Evolutionary conservation across 2,113 vertebrate species (phyloP).

Genomic region (Puffinus mauretanicus): DNA sequence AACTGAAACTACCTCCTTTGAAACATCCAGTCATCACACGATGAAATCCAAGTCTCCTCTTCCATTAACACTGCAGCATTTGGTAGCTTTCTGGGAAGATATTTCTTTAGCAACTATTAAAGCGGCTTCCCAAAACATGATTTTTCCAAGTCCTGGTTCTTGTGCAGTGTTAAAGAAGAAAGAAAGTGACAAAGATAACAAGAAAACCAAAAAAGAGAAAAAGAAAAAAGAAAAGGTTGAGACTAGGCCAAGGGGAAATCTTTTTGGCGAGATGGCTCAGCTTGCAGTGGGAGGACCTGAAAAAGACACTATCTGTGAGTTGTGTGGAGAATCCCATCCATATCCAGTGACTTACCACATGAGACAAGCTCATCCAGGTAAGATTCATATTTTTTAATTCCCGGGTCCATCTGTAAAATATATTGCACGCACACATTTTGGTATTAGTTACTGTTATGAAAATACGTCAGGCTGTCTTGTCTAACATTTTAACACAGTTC

Average conservation of each 20-base stretch:
- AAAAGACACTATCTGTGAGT: constrained; percentile 97
- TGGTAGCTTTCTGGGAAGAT: constrained; percentile 99
- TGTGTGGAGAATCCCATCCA: constrained; percentile 96
- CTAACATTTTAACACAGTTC: neutral
- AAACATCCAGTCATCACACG: constrained; percentile 81
- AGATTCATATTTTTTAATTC: neutral
- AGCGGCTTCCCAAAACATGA: constrained; percentile 99
- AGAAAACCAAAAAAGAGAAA: constrained; percentile 96
- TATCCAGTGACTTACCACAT: constrained; percentile 99
- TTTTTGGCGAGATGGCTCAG: constrained; percentile 99
- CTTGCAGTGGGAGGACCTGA: constrained; percentile 96
- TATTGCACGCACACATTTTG: fast-evolving
- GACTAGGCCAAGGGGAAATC: constrained; percentile 91
- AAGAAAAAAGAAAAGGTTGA: constrained; percentile 98
- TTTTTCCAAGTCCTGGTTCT: constrained; percentile 97
- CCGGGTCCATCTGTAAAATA: fast-evolving
- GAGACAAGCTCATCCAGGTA: constrained; percentile 98
- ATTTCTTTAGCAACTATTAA: constrained; percentile 98
- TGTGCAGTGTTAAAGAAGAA: constrained; percentile 97
- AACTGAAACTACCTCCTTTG: constrained; percentile 81
- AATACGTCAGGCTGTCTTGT: neutral
- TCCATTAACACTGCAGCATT: constrained; percentile 92
- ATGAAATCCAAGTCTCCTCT: constrained; percentile 90
- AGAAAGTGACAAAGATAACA: constrained; percentile 92
- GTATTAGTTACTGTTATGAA: neutral